Evolutionary conservation across 2,797 vertebrate species (phyloP), one percentile per base, ranked within the genome.

Genomic region (Xiphorhynchus erythropygius): DNA sequence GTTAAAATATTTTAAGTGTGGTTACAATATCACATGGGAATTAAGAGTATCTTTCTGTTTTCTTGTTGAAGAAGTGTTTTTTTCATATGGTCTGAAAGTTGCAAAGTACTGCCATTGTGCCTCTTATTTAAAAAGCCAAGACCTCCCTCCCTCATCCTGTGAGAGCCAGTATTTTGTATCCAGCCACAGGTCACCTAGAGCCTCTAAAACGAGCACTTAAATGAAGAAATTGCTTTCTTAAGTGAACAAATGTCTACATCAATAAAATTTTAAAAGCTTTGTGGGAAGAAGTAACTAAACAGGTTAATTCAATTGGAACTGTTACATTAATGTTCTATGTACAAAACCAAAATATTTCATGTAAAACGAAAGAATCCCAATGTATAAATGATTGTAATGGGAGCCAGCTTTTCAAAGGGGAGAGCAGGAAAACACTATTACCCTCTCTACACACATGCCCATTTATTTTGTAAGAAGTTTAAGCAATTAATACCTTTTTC

Each of bases 1-100:
- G 32, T 84, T 94, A 94, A 96, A 90, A 18, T 76, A 81, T 44
- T 82, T 91, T 69, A 77, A 67, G 18, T 75, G 50, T 70, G 25
- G 8, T 78, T 86, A 49, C n/a, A 21, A 6, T 64, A 33, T 55
- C 27, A 64, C 19, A 32, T 50, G 57, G 35, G 37, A 91, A n/a
- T 63, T 76, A 56, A 64, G 39, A 50, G 24, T 84, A 59, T 79
- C 13, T 76, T 93, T 86, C 9, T 30, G 5, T 87, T n/a, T 71
- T 81, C 56, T 57, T 88, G 49, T 86, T 76, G 64, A 57, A 74
- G 9, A 94, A 90, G 55, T 23, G 6, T 49, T 28, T 73, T 73
- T 91, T 89, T 22, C 11, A 1, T 89, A 89, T 63, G 63, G 25
- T 83, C 68, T 96, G 68, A 80, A 93, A 90, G 63, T 37, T 49